These are phyloP conservation scores for Andrena minutula DNA, from an alignment of 2,888 invertebrate species.

Conservation along the genomic window DNA sequence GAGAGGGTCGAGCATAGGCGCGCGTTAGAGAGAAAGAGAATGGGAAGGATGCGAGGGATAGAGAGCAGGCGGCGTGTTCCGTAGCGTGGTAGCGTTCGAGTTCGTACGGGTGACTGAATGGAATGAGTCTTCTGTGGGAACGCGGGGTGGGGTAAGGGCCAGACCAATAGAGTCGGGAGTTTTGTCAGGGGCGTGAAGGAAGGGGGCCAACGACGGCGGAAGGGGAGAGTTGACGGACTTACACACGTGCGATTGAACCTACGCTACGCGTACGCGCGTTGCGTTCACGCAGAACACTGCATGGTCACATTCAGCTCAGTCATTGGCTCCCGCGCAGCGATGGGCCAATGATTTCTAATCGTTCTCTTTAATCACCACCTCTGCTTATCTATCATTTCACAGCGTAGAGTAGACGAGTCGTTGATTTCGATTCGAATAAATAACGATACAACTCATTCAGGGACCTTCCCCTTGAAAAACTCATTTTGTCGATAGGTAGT, in stretches of 20 bases:
- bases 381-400: too few relatives aligned
- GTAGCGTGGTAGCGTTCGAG: conserved; percentile 65
- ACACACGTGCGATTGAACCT: conserved; percentile 78
- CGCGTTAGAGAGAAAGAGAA: conserved; percentile 29
- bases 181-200: conserved; percentile 49
- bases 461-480: too few relatives aligned
- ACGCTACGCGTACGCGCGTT: conserved; percentile 76
- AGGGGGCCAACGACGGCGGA: conserved; percentile 27
- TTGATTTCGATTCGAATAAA: too few relatives aligned
- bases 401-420: too few relatives aligned
- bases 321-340: background rate
- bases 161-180: conserved; percentile 62
- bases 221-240: conserved; percentile 57
- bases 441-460: too few relatives aligned
- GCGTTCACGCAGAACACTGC: conserved; percentile 66
- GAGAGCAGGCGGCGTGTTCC: conserved; percentile 53
- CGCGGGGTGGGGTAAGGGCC: conserved; percentile 46
- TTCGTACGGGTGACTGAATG: conserved; percentile 73
- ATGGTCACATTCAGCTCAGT: background rate
- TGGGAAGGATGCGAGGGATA: conserved; percentile 28
- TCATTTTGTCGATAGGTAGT: too few relatives aligned
- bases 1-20: conserved; percentile 12
- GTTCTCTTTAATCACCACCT: background rate
- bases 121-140: conserved; percentile 66
- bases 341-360: background rate